These are phyloP conservation scores for Terebella lapidaria DNA, from an alignment of 2,888 invertebrate genomes.

Conservation along the genomic window DNA sequence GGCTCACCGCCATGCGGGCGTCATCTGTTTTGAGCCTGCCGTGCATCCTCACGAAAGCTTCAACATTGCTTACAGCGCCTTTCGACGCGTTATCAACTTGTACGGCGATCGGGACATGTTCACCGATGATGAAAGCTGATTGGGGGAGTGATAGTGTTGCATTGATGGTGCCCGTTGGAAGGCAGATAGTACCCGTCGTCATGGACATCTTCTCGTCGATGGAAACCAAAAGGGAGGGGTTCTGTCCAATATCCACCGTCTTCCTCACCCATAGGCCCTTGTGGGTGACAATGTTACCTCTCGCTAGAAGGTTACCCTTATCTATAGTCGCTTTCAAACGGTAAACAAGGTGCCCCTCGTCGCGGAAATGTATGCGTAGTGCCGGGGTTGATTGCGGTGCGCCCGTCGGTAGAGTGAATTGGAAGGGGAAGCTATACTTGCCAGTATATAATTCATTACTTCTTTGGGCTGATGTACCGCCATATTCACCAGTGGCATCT, in stretches of 20 bases:
- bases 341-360: neutral
- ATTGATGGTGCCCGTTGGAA: too few species aligned
- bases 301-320: neutral
- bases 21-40: neutral
- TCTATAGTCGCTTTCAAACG: neutral
- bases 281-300: neutral
- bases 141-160: neutral
- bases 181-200: neutral
- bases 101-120: neutral
- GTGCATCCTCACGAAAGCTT: neutral
- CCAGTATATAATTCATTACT: neutral
- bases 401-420: neutral
- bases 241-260: neutral
- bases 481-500: too few species aligned
- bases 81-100: neutral
- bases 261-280: neutral
- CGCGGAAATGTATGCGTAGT: neutral
- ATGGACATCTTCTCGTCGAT: neutral
- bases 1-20: too few species aligned
- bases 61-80: neutral
- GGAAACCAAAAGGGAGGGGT: neutral
- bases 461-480: too few species aligned
- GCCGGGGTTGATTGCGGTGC: neutral
- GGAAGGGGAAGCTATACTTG: neutral
- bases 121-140: neutral